Base-by-base conservation (phyloP, 2,113 vertebrate species). In the Anoplopoma fimbria region DNA sequence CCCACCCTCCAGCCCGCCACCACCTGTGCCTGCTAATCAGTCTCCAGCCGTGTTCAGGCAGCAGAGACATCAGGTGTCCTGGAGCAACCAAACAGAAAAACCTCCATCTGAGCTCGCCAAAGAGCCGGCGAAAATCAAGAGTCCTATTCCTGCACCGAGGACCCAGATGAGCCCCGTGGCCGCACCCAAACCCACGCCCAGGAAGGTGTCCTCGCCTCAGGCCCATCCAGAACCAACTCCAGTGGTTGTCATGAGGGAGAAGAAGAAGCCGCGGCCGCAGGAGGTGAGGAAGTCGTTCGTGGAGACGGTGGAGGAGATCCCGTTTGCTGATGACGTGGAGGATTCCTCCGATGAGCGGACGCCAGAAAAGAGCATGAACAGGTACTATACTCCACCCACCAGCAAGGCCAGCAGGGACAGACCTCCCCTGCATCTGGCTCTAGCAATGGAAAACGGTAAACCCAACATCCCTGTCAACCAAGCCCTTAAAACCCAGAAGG, bases 281-380 rank as follows among this genome's bases (percentile, higher is more conserved):
- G 94, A 96, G 0, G 88, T 87, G 0, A 93, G 97, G 9, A 99
- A 99, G 82, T 99, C 98, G 0, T 99, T 99, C 6, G 97, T 96
- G 1, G 98, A 99, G 94, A 98, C 97, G 0, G 97, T 99, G 67
- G 98, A 97, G 7, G 98, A 99, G 90, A 99, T 99, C 82, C 98
- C 98, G 0, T 99, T 99, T 68, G 98, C 98, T 0, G 98, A 99
- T 0, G 98, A 99, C 0, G 97, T 98, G 33, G 98, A 99, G 40
- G 98, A 99, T 77, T 95, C 95, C 0, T 98, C 96, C 0, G 97
- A 99, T 14, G 97, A 99, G 62, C 95, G 93, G 53, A 97, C 96
- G 0, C 97, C 97, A 51, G 96, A 98, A 75, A 94, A 95, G 0
- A 97, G 96, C 85, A 82, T 91, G 1, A 97, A 97, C 75, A 95